These are phyloP conservation scores for Eciton burchellii DNA, from an alignment of 1,140 invertebrate species.

Conservation along the genomic window DNA sequence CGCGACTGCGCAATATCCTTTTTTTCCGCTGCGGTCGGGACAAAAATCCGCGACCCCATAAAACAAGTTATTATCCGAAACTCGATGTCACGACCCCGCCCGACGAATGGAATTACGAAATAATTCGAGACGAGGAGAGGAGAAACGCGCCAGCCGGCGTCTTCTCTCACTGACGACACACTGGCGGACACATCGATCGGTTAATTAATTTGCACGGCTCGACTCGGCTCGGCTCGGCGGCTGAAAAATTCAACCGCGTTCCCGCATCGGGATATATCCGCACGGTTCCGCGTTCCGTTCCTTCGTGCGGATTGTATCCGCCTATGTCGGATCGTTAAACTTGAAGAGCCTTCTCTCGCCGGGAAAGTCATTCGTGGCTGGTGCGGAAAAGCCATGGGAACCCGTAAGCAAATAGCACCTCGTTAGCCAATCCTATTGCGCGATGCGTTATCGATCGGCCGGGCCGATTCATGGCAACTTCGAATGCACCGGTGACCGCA, in stretches of 20 bases:
- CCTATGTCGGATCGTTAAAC: slow-evolving; percentile 48
- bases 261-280: slow-evolving; percentile 27
- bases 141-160: neutral
- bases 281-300: neutral
- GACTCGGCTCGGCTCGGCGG: neutral
- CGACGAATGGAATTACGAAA: neutral
- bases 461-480: slow-evolving; percentile 60
- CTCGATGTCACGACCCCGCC: neutral
- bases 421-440: slow-evolving; percentile 69
- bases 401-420: slow-evolving; percentile 71
- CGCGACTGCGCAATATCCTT: neutral
- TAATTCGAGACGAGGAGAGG: neutral
- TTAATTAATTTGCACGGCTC: slow-evolving; percentile 56
- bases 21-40: neutral
- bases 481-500: slow-evolving; percentile 63
- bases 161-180: slow-evolving; percentile 19
- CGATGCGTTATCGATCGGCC: slow-evolving; percentile 64
- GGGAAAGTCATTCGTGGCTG: slow-evolving; percentile 48
- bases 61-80: slow-evolving; percentile 1
- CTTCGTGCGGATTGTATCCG: neutral
- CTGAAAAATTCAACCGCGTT: slow-evolving; percentile 64
- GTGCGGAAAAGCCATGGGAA: slow-evolving; percentile 56
- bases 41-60: too few species aligned
- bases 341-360: slow-evolving; percentile 55
- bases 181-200: too few species aligned